A percentile compares a stretch with the other conserved stretches of the same genome.
Evolutionary conservation across 2,888 invertebrate species (phyloP).

Genomic region (Trissolcus brochymenae): DNA sequence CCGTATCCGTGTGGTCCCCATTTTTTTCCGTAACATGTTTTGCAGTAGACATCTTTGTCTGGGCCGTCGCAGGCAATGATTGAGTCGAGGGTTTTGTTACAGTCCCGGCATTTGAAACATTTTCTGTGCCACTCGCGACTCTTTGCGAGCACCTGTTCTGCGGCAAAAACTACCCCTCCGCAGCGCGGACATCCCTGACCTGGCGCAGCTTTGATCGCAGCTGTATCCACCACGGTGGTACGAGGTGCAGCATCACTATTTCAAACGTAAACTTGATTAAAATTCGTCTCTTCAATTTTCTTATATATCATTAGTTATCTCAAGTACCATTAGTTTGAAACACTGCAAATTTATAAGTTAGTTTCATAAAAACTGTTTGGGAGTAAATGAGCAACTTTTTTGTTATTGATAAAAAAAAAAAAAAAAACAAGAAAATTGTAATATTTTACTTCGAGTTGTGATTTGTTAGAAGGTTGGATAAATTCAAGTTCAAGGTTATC

Average conservation of each 20-base stretch:
- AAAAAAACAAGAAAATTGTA: no score
- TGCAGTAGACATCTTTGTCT: slow-evolving; percentile 95
- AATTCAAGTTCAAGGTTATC: no score
- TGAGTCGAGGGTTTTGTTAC: slow-evolving; percentile 95
- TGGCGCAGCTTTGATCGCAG: slow-evolving; percentile 86
- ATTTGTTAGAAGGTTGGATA: no score
- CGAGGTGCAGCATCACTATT: slow-evolving; percentile 85
- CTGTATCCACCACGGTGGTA: slow-evolving; percentile 87
- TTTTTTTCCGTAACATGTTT: slow-evolving; percentile 97
- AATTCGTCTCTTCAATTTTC: not conserved
- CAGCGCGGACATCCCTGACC: slow-evolving; percentile 94
- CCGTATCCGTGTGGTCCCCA: slow-evolving; percentile 98
- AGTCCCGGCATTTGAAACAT: slow-evolving; percentile 94
- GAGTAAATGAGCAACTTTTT: no score
- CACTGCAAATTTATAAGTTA: no score
- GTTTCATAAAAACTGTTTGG: no score
- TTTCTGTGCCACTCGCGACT: slow-evolving; percentile 94
- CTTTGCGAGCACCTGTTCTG: slow-evolving; percentile 94
- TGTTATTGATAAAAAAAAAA: no score
- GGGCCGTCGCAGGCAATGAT: slow-evolving; percentile 97
- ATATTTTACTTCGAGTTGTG: no score
- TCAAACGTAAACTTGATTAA: not conserved
- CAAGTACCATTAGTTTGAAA: not conserved
- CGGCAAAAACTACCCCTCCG: slow-evolving; percentile 93
- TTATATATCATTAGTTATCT: slow-evolving; percentile 1